Conservation (phyloP, 2,797 vertebrate species). For the Cyprinella venusta region DNA sequence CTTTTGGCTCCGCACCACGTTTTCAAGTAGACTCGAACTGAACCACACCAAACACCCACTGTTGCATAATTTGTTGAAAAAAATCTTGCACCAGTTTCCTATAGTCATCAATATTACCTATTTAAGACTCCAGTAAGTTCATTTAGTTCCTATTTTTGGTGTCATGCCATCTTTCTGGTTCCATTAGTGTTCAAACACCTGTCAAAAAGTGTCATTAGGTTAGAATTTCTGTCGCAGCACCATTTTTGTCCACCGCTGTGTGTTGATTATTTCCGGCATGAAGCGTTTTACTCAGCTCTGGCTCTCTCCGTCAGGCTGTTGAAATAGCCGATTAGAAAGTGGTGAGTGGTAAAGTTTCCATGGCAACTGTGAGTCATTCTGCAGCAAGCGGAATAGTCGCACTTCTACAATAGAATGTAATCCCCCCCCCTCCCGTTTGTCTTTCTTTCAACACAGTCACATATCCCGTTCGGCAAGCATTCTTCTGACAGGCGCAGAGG, state of each 20-base stretch:
- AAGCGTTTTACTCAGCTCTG: constrained; percentile 35
- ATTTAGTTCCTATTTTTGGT: background rate
- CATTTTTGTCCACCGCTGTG: constrained; percentile 42
- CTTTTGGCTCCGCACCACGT: background rate
- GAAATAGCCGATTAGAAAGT: constrained; percentile 73
- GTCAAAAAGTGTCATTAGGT: background rate
- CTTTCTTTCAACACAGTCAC: constrained; percentile 44
- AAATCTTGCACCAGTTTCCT: background rate
- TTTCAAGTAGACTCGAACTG: background rate
- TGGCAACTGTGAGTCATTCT: constrained; percentile 85
- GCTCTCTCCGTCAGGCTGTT: constrained; percentile 52
- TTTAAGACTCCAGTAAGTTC: background rate
- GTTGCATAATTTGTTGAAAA: background rate
- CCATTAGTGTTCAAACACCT: background rate
- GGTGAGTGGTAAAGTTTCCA: constrained; percentile 77
- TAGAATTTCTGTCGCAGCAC: constrained; percentile 21
- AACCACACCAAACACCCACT: background rate
- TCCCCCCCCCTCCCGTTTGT: constrained; percentile 51
- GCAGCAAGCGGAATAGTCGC: constrained; percentile 82
- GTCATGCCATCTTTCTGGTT: background rate
- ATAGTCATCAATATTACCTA: background rate
- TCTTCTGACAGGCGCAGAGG: constrained; percentile 15
- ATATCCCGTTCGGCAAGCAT: constrained; percentile 17
- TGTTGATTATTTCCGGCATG: constrained; percentile 42
- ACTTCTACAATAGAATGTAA: constrained; percentile 70